Conservation (phyloP, 2,113 vertebrate species). For the Struthio camelus region DNA sequence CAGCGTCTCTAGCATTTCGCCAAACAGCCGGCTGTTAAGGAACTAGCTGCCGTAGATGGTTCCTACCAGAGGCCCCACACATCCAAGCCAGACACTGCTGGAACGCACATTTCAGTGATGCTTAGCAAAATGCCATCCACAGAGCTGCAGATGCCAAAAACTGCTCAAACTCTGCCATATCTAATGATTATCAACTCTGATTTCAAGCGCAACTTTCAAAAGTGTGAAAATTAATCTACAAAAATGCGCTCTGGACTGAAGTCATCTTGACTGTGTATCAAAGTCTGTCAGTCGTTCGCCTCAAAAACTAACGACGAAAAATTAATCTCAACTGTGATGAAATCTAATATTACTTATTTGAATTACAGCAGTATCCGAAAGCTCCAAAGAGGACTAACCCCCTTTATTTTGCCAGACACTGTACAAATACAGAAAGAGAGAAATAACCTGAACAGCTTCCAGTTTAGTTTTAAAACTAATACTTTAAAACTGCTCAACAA, state of each 20-base stretch:
- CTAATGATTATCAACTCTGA: neutral
- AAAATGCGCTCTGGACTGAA: neutral
- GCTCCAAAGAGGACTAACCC: neutral
- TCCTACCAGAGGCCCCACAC: neutral
- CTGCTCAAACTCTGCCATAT: neutral
- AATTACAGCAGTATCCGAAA: neutral
- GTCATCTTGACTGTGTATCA: neutral
- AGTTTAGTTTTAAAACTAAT: neutral
- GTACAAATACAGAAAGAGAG: neutral
- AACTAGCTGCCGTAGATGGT: neutral
- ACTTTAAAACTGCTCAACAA: neutral
- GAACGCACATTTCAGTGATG: neutral
- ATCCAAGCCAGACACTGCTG: neutral
- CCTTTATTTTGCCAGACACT: neutral
- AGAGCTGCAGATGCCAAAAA: neutral
- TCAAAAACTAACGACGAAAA: neutral
- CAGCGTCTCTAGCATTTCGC: neutral
- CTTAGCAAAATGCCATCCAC: neutral
- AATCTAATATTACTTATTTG: neutral
- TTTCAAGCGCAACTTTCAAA: neutral
- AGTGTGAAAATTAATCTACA: neutral
- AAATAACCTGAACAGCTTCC: neutral
- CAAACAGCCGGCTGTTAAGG: rapidly evolving
- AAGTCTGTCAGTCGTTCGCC: neutral
- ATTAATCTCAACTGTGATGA: neutral